These are phyloP conservation scores for Drosophila flavopinicola DNA, from an alignment of 2,888 invertebrate genomes.

Conservation along the genomic window DNA sequence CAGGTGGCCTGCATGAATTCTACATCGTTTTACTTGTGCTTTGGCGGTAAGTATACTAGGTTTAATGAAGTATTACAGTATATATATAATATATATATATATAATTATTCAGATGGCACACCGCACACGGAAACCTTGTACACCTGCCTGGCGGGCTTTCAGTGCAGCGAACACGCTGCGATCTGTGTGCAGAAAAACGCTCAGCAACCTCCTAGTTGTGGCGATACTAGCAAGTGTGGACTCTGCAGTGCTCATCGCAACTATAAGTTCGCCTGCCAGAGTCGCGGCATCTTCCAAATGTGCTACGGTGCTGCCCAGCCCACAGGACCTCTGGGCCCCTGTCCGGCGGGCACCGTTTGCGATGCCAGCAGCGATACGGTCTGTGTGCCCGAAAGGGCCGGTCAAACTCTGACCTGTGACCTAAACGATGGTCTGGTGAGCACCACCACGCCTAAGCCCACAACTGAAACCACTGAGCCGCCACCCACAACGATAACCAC, in stretches of 20 bases:
- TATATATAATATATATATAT: neutral
- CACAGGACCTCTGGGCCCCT: conserved; percentile 69
- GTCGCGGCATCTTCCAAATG: conserved; percentile 77
- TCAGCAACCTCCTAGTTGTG: conserved; percentile 76
- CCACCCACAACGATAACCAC: neutral
- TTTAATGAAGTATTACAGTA: neutral
- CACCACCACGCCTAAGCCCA: conserved; percentile 12
- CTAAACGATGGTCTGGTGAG: conserved; percentile 52
- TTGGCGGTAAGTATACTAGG: conserved; percentile 66
- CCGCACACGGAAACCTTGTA: conserved; percentile 72
- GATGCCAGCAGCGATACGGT: conserved; percentile 71
- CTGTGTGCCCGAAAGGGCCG: conserved; percentile 56
- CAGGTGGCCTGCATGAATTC: conserved; percentile 81
- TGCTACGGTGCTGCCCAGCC: conserved; percentile 80
- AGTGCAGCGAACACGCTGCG: conserved; percentile 73
- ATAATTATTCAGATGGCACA: conserved; percentile 45
- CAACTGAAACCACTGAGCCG: neutral
- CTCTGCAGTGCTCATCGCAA: conserved; percentile 80
- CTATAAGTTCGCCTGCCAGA: conserved; percentile 78
- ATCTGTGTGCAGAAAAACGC: conserved; percentile 78
- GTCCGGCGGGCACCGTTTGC: conserved; percentile 74
- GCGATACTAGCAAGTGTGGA: conserved; percentile 80
- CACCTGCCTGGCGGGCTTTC: conserved; percentile 76
- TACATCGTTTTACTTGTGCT: conserved; percentile 80
- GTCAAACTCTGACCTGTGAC: conserved; percentile 71